Base-by-base conservation (phyloP, 2,888 invertebrate species). In the Fragum sueziense region DNA sequence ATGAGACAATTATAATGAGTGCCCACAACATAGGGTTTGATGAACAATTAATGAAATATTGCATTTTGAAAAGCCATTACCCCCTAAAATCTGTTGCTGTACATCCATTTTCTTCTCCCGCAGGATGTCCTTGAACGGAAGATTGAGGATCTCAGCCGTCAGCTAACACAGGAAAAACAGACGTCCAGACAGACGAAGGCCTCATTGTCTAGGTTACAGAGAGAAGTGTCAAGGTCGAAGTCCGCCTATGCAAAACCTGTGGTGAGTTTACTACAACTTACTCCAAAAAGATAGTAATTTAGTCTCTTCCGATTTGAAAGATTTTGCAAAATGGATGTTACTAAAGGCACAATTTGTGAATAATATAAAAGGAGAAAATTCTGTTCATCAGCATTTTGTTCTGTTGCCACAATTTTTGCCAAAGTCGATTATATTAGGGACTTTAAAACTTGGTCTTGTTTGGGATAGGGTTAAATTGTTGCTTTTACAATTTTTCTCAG, bases 131-230 rank as follows among this genome's bases (percentile, higher is more conserved):
- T 90, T 62, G 91, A 90, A 85, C 78, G 84, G 59, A 88, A 89
- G 79, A 85, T 90, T 25, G 88, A 90, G 61, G 90, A 90, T 34
- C 79, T 91, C 67, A 90, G 87, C 72, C 85, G 87, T 17, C 90
- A 89, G 79, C 78, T 91, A 61, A 85, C 88, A n/a, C 88, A 88
- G 57, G 90, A 90, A 75, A 86, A 86, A 73, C 88, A 88, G 72
- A 67, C 79, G 17, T 85, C 87, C 33, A 82, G 88, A 20, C 86
- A 84, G 71, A 88, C 86, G 69, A 88, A 88, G 75, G 79, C 88
- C 57, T 75, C 86, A 7, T 80, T 89, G 59, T 82, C 89, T 37
- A 84, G 86, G 52, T 84, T 90, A 17, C 90, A 91, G 80, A 85
- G 88, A 68, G 90, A 91, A 69, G 72, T 90, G 22, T 80, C 90